Base-by-base conservation (phyloP, 2,888 invertebrate species). In the Digitonthophagus gazella region DNA sequence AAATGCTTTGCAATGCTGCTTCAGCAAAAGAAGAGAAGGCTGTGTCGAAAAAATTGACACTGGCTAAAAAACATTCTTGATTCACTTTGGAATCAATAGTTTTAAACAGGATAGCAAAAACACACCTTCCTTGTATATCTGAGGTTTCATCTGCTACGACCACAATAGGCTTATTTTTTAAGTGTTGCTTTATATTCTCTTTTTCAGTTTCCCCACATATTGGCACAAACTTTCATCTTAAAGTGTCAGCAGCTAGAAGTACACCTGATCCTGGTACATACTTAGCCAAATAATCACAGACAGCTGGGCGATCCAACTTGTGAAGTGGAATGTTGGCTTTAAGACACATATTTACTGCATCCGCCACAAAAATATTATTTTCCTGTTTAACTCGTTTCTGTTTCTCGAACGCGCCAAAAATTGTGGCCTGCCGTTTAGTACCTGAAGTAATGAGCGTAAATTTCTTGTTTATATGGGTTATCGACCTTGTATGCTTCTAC, bases 351-450 rank as follows among this genome's bases (percentile, higher is more conserved):
- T 64, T 64, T 44, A 44, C 64, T 28, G 44, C 15, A 28, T 64
- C 44, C 44, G 1, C 64, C 64, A 64, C 64, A 64, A 44, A 64
- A 64, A 6, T 64, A 64, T 64, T 64, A 15, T 64, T 64, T 64
- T 64, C 22, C 28, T 15, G 3, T 64, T 64, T 64, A 15, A 15
- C 64, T 64, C 28, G 64, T 64, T 64, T 64, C 15, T 64, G 64
- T 64, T 64, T 64, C 64, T 64, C 28, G 15, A 22, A 64, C 19
- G 6, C 22, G 14, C 20, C 22, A 28, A 20, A 20, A 15, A 15
- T 61, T 22, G 4, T 44, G 44, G 15, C 5, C 15, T 44, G 28
- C 15, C 54, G 64, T 58, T 58, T 58, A 18, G 14, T 18, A 16
- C 15, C 58, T 58, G 58, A 58, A 15, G 14, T 58, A 54, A 15